Evolutionary conservation across 23 tunicate genomes (phyloP).

Genomic region (Halocynthia roretzi): DNA sequence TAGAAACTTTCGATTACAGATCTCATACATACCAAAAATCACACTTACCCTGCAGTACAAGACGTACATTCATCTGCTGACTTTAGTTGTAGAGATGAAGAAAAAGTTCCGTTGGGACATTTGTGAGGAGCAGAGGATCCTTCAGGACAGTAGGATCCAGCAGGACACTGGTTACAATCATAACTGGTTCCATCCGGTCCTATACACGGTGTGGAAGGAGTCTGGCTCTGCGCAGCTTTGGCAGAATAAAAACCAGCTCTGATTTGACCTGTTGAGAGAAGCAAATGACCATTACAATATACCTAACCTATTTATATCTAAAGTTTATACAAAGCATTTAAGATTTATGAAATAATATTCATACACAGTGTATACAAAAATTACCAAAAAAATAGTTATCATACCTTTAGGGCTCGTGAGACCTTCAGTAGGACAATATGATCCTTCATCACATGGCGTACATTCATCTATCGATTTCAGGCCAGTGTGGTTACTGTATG

Average conservation of each 20-base stretch:
- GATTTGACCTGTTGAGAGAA: constrained; percentile 26
- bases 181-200: constrained; percentile 5
- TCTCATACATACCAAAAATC: background rate
- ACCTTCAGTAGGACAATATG: constrained; percentile 47
- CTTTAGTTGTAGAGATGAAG: background rate
- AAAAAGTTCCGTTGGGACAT: constrained; percentile 72
- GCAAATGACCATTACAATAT: no score
- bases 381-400: background rate
- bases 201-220: constrained; percentile 18
- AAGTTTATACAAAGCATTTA: no score
- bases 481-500: constrained; percentile 71
- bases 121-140: constrained; percentile 25
- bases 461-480: constrained; percentile 37
- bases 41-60: constrained; percentile 56
- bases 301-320: no score
- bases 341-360: background rate
- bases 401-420: constrained; percentile 47
- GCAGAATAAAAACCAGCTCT: constrained; percentile 47
- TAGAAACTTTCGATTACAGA: background rate
- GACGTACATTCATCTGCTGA: constrained; percentile 29
- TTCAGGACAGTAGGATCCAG: constrained; percentile 59
- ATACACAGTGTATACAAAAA: background rate
- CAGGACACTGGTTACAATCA: constrained; percentile 70
- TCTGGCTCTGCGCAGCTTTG: constrained; percentile 30
- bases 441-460: constrained; percentile 65